Conservation (phyloP, 2,797 vertebrate genomes). For the Pristis pectinata region DNA sequence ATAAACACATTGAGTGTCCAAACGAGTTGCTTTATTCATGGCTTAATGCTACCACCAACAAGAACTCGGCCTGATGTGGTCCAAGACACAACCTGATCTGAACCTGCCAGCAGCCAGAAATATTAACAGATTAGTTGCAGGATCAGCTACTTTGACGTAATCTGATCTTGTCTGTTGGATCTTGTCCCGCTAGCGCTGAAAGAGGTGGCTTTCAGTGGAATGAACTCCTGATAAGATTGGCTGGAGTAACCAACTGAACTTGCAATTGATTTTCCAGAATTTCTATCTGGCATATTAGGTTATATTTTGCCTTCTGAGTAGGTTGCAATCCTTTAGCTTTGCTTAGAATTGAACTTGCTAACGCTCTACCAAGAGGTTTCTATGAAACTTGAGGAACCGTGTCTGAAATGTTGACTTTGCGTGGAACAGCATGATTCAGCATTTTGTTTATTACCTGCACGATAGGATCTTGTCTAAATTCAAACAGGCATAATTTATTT, state of each 20-base stretch:
- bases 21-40: neutral
- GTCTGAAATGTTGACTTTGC: neutral
- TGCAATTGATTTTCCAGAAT: neutral
- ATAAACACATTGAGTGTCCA: neutral
- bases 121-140: neutral
- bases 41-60: neutral
- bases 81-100: neutral
- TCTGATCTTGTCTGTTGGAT: neutral
- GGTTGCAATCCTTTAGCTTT: neutral
- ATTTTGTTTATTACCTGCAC: neutral
- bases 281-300: neutral
- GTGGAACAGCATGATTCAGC: neutral
- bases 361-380: neutral
- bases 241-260: neutral
- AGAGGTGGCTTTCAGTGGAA: neutral
- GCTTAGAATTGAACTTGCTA: too few relatives aligned
- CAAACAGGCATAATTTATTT: neutral
- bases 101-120: neutral
- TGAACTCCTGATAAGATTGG: neutral
- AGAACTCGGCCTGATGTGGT: neutral
- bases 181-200: neutral
- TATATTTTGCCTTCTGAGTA: neutral
- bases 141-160: neutral
- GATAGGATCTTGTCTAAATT: neutral
- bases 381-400: neutral